Percentiles rank a stretch among this genome's conserved stretches.
These are phyloP conservation scores for Hyposoter dolosus DNA, from an alignment of 2,888 invertebrate species.

Conservation along the genomic window DNA sequence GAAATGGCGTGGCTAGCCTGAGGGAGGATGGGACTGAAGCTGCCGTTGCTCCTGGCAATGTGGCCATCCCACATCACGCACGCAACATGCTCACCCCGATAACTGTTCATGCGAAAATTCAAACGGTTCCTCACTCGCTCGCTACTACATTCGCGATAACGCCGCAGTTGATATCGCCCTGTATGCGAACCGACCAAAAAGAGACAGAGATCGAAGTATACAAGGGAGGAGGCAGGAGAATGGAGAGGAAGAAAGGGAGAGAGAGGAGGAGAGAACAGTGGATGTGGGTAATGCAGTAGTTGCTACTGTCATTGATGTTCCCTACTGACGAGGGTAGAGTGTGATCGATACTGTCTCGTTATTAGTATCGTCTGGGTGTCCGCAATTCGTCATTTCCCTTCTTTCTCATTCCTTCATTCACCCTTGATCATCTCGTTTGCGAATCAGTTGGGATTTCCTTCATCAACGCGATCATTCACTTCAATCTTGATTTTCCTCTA, in stretches of 20 bases:
- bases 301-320: slow-evolving; percentile 44
- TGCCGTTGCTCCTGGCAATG: slow-evolving; percentile 59
- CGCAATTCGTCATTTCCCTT: slow-evolving; percentile 44
- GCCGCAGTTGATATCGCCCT: slow-evolving; percentile 62
- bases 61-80: slow-evolving; percentile 70
- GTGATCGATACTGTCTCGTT: slow-evolving; percentile 67
- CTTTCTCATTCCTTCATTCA: not conserved
- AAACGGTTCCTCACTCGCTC: slow-evolving; percentile 75
- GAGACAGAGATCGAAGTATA: slow-evolving; percentile 5
- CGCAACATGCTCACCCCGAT: slow-evolving; percentile 75
- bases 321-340: slow-evolving; percentile 10
- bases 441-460: slow-evolving; percentile 25
- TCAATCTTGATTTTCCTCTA: not conserved
- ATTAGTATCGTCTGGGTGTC: slow-evolving; percentile 63
- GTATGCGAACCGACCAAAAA: slow-evolving; percentile 36
- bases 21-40: slow-evolving; percentile 54
- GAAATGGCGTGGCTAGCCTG: slow-evolving; percentile 51
- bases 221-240: slow-evolving; percentile 10
- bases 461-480: slow-evolving; percentile 46
- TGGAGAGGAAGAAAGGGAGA: not conserved
- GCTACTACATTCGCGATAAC: slow-evolving; percentile 74
- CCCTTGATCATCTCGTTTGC: slow-evolving; percentile 2
- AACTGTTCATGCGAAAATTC: slow-evolving; percentile 81
- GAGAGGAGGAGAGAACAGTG: not conserved
- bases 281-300: slow-evolving; percentile 55